These are phyloP conservation scores for Sinonovacula constricta DNA, from an alignment of 1,140 invertebrate genomes.

Conservation along the genomic window DNA sequence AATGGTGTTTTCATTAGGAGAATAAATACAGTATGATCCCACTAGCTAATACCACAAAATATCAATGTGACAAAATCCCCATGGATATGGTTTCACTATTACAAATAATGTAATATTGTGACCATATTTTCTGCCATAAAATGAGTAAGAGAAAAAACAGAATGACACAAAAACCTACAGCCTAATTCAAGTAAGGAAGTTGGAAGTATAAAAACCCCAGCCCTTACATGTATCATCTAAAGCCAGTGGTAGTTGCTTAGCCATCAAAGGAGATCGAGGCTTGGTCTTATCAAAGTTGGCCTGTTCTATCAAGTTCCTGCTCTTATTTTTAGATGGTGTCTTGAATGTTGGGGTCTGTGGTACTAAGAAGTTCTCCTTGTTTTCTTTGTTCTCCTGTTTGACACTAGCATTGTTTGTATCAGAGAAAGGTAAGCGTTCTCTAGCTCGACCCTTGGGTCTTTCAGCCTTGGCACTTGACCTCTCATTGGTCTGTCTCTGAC, in stretches of 20 bases:
- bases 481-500: constrained; percentile 19
- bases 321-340: constrained; percentile 19
- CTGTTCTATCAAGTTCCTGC: constrained; percentile 46
- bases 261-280: constrained; percentile 61
- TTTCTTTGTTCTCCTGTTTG: constrained; percentile 50
- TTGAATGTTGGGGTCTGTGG: constrained; percentile 70
- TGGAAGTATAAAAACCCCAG: no score
- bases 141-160: no score
- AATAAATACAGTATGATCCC: no score
- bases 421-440: constrained; percentile 64
- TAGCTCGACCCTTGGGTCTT: constrained; percentile 56
- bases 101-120: no score
- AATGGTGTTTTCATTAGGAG: no score
- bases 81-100: no score
- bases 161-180: no score
- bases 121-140: no score
- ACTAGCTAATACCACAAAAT: no score
- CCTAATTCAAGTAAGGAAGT: no score
- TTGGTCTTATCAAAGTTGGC: constrained; percentile 41
- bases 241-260: constrained; percentile 63
- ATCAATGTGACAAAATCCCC: no score
- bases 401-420: constrained; percentile 49
- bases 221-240: constrained; percentile 71
- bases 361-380: constrained; percentile 78
- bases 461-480: constrained; percentile 35